Evolutionary conservation across 2,888 invertebrate genomes (phyloP).

Genomic region (Lasioglossum pauxillum): DNA sequence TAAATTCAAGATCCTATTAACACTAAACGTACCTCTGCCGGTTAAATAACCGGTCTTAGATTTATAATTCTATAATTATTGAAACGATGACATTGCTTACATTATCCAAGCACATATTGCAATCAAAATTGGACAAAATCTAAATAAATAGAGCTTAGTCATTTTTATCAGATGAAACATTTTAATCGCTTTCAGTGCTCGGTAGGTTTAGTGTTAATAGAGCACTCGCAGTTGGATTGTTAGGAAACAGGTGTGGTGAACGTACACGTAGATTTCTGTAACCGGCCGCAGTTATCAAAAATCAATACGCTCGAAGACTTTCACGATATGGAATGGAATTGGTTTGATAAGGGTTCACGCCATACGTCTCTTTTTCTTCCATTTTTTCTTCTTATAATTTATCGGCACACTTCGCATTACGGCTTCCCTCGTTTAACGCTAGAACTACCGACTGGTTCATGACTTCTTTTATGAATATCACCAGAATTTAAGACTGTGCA

Average conservation of each 20-base stretch:
- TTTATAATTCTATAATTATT: no score
- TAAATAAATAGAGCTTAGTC: no score
- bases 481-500: conserved; percentile 1
- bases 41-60: no score
- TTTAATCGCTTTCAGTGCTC: no score
- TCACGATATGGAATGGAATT: background rate
- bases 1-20: background rate
- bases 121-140: no score
- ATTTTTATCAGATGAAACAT: no score
- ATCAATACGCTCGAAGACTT: background rate
- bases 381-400: background rate
- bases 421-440: background rate
- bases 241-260: background rate
- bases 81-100: no score
- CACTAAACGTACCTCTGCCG: no score
- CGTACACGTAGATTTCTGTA: background rate
- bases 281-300: background rate
- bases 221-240: background rate
- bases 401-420: background rate
- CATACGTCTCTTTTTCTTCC: background rate
- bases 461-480: background rate
- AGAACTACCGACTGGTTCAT: background rate
- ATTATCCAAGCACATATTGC: no score
- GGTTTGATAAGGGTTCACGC: conserved; percentile 1
- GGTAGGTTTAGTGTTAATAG: no score